Percentiles rank a stretch among this genome's conserved stretches.
Conservation (phyloP, 2,113 vertebrate genomes). For the Pitta sordida region DNA sequence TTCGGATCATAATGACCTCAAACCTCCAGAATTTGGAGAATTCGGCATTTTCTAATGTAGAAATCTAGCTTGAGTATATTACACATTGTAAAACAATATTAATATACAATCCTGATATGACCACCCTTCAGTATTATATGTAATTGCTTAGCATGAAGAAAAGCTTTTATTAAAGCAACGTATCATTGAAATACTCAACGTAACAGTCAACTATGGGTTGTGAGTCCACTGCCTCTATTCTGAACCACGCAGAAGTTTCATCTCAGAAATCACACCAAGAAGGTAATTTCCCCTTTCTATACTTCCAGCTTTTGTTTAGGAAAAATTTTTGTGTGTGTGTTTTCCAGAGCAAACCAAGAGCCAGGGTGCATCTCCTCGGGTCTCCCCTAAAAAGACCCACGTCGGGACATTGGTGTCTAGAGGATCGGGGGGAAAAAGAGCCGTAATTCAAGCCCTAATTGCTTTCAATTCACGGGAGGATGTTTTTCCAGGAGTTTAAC, state of each 20-base stretch:
- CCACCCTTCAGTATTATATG: not conserved
- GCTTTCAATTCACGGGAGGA: rapidly evolving
- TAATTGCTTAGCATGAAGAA: not conserved
- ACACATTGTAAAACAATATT: not conserved
- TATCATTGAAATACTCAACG: not conserved
- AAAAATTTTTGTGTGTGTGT: not conserved
- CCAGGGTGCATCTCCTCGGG: too few species aligned
- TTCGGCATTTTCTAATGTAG: not conserved
- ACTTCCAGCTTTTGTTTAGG: not conserved
- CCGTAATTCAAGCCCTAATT: not conserved
- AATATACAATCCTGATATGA: not conserved
- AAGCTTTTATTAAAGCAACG: not conserved
- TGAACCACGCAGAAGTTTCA: not conserved
- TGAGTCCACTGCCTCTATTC: not conserved
- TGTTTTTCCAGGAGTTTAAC: not conserved
- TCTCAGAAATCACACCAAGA: not conserved
- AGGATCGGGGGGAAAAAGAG: too few species aligned
- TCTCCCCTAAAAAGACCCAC: too few species aligned
- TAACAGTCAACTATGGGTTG: not conserved
- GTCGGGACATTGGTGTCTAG: too few species aligned
- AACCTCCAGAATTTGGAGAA: not conserved
- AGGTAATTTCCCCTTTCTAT: not conserved
- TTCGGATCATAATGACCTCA: not conserved
- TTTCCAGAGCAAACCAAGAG: too few species aligned
- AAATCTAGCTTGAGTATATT: not conserved